A percentile compares a stretch with the other conserved stretches of the same genome.
phyloP scores from a whole-genome alignment of 2,797 vertebrate genomes.

The Botia almorhae region DNA sequence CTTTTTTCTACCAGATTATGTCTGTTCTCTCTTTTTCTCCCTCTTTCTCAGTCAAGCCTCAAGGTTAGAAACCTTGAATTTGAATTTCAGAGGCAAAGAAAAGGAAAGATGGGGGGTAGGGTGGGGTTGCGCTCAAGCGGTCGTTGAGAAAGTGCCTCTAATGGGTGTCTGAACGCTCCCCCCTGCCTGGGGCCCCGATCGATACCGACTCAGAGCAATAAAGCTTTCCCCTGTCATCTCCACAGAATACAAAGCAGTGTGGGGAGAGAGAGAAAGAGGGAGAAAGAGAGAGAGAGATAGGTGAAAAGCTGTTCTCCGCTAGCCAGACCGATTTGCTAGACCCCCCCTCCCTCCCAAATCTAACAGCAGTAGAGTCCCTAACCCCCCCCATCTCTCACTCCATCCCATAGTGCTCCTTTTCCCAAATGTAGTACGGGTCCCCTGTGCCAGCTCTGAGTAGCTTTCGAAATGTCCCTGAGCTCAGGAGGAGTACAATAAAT shows the following conservation, averaged over 20 bases:
- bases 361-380: slow-evolving; percentile 69
- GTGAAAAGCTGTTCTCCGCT: slow-evolving; percentile 86
- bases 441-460: slow-evolving; percentile 56
- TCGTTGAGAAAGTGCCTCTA: slow-evolving; percentile 81
- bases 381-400: slow-evolving; percentile 59
- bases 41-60: slow-evolving; percentile 61
- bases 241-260: slow-evolving; percentile 90
- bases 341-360: slow-evolving; percentile 66
- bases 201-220: slow-evolving; percentile 94
- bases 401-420: slow-evolving; percentile 44
- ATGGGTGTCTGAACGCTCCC: slow-evolving; percentile 76
- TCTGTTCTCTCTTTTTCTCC: slow-evolving; percentile 69
- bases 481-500: slow-evolving; percentile 74
- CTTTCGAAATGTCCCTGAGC: slow-evolving; percentile 68
- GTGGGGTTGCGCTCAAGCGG: slow-evolving; percentile 58
- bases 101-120: slow-evolving; percentile 14
- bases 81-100: slow-evolving; percentile 76
- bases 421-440: slow-evolving; percentile 54
- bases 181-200: slow-evolving; percentile 87
- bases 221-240: slow-evolving; percentile 97
- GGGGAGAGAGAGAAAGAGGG: slow-evolving; percentile 40
- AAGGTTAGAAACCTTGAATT: slow-evolving; percentile 80
- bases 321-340: slow-evolving; percentile 85
- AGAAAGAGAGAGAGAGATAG: slow-evolving; percentile 65
- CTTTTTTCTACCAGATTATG: slow-evolving; percentile 75